These are phyloP conservation scores for Donacobius atricapilla DNA, from an alignment of 2,113 vertebrate species.

Conservation along the genomic window DNA sequence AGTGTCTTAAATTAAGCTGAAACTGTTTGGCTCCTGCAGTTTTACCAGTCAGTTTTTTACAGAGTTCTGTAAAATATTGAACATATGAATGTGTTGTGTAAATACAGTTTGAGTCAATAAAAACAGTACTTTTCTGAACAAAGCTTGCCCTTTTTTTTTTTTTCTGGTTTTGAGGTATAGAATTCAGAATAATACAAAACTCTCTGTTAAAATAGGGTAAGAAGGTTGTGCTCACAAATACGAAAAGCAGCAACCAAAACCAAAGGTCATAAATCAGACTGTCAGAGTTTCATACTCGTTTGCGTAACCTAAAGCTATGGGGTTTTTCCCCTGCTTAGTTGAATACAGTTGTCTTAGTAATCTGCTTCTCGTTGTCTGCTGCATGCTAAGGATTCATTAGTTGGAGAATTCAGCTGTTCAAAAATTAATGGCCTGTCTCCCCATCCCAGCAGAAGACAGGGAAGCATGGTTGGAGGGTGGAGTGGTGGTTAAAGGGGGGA, in stretches of 20 bases:
- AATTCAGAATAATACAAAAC: background rate
- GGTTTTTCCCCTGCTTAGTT: background rate
- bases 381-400: background rate
- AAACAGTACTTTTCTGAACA: constrained; percentile 63
- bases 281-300: background rate
- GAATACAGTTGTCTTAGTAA: background rate
- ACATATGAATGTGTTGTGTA: constrained; percentile 78
- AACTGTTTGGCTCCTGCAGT: constrained; percentile 66
- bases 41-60: constrained; percentile 73
- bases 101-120: constrained; percentile 78
- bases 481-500: background rate
- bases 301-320: background rate
- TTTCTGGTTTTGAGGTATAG: background rate
- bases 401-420: background rate
- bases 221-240: background rate
- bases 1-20: constrained; percentile 48
- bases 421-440: background rate
- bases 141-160: background rate
- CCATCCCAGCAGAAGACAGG: background rate
- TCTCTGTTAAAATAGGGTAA: background rate
- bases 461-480: background rate
- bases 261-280: background rate
- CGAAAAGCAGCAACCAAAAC: background rate
- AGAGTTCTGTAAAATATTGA: constrained; percentile 74
- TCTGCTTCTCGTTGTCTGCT: background rate